Evolutionary conservation across 2,888 invertebrate genomes (phyloP).

Genomic region (Chirona hameri): DNA sequence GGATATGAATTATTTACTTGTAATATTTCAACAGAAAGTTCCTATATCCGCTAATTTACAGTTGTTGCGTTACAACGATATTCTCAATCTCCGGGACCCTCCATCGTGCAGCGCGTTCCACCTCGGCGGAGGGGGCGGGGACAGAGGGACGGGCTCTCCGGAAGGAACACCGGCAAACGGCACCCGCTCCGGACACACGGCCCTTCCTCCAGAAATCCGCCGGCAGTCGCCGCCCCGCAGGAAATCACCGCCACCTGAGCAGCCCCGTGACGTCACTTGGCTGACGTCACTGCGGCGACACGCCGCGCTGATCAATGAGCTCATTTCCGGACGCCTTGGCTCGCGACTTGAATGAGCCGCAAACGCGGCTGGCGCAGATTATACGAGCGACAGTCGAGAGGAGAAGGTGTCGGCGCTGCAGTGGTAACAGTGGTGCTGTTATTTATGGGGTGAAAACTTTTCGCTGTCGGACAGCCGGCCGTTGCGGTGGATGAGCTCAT

Average conservation of each 20-base stretch:
- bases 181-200: not conserved
- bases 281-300: not conserved
- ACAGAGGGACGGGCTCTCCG: not conserved
- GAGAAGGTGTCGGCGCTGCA: too few species aligned
- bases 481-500: too few species aligned
- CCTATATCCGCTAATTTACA: too few species aligned
- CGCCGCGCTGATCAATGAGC: not conserved
- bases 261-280: not conserved
- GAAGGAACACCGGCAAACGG: not conserved
- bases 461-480: too few species aligned
- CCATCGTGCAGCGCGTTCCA: too few species aligned
- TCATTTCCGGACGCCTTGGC: not conserved
- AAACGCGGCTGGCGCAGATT: slow-evolving; percentile 30
- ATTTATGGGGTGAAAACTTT: too few species aligned
- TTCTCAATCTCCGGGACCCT: too few species aligned
- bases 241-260: not conserved
- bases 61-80: too few species aligned
- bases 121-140: not conserved
- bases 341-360: not conserved
- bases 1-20: too few species aligned
- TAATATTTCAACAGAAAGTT: too few species aligned
- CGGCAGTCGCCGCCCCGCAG: not conserved
- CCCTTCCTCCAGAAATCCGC: slow-evolving; percentile 24
- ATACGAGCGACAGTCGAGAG: slow-evolving; percentile 31
- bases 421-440: too few species aligned